These are phyloP conservation scores for Stegostoma tigrinum DNA, from an alignment of 2,113 vertebrate genomes.

Conservation along the genomic window DNA sequence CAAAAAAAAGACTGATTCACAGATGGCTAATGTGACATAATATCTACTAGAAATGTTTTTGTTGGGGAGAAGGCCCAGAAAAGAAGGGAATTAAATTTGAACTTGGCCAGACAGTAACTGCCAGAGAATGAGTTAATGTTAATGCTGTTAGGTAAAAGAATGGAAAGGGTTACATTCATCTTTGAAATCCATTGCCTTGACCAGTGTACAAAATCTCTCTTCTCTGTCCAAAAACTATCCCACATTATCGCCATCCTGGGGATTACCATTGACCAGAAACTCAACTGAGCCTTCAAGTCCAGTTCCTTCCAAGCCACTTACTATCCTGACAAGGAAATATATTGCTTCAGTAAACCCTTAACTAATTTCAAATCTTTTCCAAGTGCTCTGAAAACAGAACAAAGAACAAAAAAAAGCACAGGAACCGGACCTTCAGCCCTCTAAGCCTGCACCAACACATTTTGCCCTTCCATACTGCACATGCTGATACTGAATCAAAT, in stretches of 20 bases:
- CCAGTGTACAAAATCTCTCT: background rate
- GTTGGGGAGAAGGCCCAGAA: background rate
- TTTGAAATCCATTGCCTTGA: background rate
- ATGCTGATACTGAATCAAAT: background rate
- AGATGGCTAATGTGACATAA: background rate
- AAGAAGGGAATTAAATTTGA: background rate
- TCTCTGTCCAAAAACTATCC: too few species aligned
- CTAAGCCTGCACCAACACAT: too few species aligned
- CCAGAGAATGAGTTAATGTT: background rate
- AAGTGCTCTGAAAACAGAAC: background rate
- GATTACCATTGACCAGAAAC: too few species aligned
- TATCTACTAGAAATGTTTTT: background rate
- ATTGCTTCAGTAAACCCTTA: background rate
- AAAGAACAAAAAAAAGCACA: too few species aligned
- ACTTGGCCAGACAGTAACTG: background rate
- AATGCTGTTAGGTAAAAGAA: background rate
- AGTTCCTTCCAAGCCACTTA: too few species aligned
- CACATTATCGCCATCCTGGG: too few species aligned
- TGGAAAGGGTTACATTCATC: background rate
- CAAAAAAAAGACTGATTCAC: background rate
- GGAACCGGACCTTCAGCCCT: too few species aligned
- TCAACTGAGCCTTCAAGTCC: too few species aligned
- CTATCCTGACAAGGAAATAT: too few species aligned
- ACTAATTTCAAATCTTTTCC: background rate
- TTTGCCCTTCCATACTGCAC: background rate